Evolutionary conservation across 2,888 invertebrate genomes (phyloP).

Genomic region (Calameuta pallipes): DNA sequence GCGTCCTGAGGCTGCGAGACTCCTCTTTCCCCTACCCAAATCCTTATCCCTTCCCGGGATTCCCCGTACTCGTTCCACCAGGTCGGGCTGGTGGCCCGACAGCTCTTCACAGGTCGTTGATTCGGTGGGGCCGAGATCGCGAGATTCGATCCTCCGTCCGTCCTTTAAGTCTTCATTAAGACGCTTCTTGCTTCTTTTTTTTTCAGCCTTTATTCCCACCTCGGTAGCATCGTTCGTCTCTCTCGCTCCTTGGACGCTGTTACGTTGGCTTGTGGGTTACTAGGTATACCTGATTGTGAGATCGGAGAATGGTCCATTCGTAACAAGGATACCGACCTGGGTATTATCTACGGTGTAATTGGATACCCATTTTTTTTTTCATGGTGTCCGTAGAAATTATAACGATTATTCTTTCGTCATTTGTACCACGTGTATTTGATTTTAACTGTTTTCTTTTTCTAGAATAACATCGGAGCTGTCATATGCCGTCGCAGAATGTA

Average conservation of each 20-base stretch:
- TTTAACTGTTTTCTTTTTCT: not conserved
- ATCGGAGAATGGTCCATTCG: slow-evolving; percentile 12
- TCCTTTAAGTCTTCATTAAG: slow-evolving; percentile 36
- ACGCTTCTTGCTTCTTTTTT: slow-evolving; percentile 20
- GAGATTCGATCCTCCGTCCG: slow-evolving; percentile 8
- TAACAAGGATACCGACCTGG: slow-evolving; percentile 5
- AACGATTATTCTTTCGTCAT: not conserved
- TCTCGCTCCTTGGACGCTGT: not conserved
- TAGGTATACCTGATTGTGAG: slow-evolving; percentile 7
- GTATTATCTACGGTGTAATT: not conserved
- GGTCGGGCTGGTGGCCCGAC: slow-evolving; percentile 5
- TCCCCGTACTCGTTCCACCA: slow-evolving; percentile 3
- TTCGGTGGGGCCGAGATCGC: slow-evolving; percentile 10
- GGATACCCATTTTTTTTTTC: not conserved
- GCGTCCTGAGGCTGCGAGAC: not conserved
- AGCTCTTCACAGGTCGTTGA: slow-evolving; percentile 9
- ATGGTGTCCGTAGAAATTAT: not conserved
- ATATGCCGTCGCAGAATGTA: not conserved
- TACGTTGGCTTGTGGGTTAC: not conserved
- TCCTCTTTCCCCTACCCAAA: not conserved
- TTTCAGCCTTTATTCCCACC: slow-evolving; percentile 20
- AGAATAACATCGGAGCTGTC: not conserved
- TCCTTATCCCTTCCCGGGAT: not conserved
- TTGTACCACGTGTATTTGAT: not conserved
- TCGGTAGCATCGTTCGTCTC: slow-evolving; percentile 13